Percentiles rank a stretch among this genome's conserved stretches.
Evolutionary conservation across 2,797 vertebrate genomes (phyloP).

Genomic region (Notamacropus eugenii): DNA sequence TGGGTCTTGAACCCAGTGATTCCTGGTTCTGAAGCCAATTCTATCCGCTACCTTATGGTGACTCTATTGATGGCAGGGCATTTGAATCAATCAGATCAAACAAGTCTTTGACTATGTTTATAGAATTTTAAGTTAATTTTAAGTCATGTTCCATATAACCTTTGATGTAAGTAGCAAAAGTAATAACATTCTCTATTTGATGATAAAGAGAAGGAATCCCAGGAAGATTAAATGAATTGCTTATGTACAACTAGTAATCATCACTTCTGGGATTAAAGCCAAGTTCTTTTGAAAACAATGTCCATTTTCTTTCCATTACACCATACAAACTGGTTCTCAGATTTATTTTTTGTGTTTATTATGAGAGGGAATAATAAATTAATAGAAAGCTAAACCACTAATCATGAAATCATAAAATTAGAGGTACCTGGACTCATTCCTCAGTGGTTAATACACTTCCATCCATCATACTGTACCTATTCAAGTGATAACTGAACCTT

Average conservation of each 20-base stretch:
- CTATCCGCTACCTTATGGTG: too few species aligned
- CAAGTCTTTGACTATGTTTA: not conserved
- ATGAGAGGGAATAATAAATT: too few species aligned
- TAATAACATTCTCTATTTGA: not conserved
- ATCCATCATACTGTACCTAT: not conserved
- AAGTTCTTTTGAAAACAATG: not conserved
- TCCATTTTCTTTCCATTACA: not conserved
- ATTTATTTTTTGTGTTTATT: not conserved
- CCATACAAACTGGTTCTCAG: not conserved
- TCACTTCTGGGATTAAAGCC: not conserved
- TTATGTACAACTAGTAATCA: not conserved
- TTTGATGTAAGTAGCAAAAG: not conserved
- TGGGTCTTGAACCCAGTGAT: too few species aligned
- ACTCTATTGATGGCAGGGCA: too few species aligned
- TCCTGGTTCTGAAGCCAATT: too few species aligned
- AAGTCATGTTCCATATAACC: not conserved
- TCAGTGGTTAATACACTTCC: not conserved
- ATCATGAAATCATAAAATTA: not conserved
- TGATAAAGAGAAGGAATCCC: not conserved
- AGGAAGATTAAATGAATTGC: not conserved
- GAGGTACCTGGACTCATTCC: too few species aligned
- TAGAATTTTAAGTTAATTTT: not conserved
- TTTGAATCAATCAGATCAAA: too few species aligned
- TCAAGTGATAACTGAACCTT: not conserved
- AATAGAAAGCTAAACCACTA: not conserved